Conservation (phyloP, 2,888 invertebrate species). For the Eulithis prunata region DNA sequence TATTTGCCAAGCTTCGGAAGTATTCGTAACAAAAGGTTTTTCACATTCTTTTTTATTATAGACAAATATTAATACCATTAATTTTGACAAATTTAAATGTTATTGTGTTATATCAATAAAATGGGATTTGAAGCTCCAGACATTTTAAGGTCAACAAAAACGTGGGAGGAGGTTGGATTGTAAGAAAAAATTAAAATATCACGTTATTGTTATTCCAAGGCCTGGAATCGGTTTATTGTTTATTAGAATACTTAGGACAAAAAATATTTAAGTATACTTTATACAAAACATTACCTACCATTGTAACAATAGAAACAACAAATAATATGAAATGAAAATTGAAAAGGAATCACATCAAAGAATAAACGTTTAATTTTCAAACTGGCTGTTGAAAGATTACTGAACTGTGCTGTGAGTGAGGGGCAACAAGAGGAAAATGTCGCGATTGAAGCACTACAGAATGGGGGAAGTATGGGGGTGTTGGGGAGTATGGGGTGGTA, state of each 20-base stretch:
- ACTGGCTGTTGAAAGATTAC: constrained; percentile 64
- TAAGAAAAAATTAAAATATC: no score
- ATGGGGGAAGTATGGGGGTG: constrained; percentile 40
- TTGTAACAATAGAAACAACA: neutral
- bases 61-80: constrained; percentile 7
- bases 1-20: constrained; percentile 30
- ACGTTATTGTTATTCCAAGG: no score
- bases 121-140: constrained; percentile 9
- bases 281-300: no score
- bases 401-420: constrained; percentile 59
- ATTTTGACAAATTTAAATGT: no score
- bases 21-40: constrained; percentile 22
- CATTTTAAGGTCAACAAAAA: no score
- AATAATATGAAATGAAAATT: constrained; percentile 18
- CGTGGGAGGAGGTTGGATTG: no score
- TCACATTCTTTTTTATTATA: constrained; percentile 12
- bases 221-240: no score
- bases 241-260: no score
- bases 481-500: constrained; percentile 1
- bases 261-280: no score
- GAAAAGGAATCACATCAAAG: constrained; percentile 35
- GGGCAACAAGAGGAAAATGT: constrained; percentile 72
- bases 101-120: constrained; percentile 12
- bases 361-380: constrained; percentile 58
- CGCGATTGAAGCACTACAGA: constrained; percentile 64